Evolutionary conservation across 1,140 invertebrate species (phyloP), one percentile per base, ranked within the genome.

Genomic region (Tetramorium simillimum): DNA sequence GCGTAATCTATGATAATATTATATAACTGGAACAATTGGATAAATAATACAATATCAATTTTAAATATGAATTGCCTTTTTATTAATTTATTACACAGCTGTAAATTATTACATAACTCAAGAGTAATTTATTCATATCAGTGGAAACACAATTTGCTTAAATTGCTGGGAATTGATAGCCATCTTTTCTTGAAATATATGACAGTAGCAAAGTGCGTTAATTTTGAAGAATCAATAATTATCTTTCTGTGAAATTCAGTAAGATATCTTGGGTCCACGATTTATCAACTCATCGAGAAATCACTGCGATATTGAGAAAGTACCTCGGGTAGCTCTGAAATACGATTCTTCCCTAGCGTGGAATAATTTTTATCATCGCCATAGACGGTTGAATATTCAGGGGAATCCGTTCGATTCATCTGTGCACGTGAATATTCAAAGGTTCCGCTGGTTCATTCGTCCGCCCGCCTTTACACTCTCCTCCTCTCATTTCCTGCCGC

Each of bases 401-500:
- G 62, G 51, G 73, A 88, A 89, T 87, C 85, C 62, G 91, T 87
- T 88, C 91, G 88, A 90, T 92, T 92, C 91, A 92, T 92, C 89
- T 91, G 89, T 70, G 76, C 81, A 46, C 62, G 75, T 92, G 91
- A 92, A 92, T 92, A 92, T 92, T 92, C 91, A 92, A 89, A 89
- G 91, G 88, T 88, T 91, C 82, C 73, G 67, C 69, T 85, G 65
- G 82, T 89, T 86, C 87, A 80, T 88, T 65, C 88, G 81, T 63
- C 73, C 89, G 78, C 62, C 73, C 67, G 81, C 70, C 80, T 85
- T 85, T 91, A 85, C 85, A 75, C 85, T 37, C 62, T 70, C 56
- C 28, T 70, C 60, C 69, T 78, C 63, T 84, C 80, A 84, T 65
- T 90, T 65, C 73, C 89, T 85, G 87, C 75, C 89, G 77, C 73